phyloP scores from a whole-genome alignment of 2,797 vertebrate species.

The Cynopterus sphinx region DNA sequence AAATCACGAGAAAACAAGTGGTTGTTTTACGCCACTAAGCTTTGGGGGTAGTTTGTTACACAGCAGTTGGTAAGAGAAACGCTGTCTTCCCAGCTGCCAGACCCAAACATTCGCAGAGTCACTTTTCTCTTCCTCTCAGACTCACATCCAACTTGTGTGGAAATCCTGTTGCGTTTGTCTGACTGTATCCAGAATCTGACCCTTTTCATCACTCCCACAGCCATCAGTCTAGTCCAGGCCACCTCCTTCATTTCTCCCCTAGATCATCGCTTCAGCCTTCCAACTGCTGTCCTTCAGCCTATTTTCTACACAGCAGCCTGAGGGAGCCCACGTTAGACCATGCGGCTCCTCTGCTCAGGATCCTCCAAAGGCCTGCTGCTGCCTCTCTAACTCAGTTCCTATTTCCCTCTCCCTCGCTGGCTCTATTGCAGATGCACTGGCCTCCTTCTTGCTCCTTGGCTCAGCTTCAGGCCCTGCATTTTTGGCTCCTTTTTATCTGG shows the following conservation, averaged over 20 bases:
- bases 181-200: neutral
- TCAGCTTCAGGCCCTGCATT: neutral
- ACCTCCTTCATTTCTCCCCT: neutral
- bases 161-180: neutral
- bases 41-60: neutral
- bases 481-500: neutral
- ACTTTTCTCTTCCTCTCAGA: neutral
- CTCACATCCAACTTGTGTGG: neutral
- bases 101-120: neutral
- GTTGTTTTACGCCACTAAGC: neutral
- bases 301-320: neutral
- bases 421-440: neutral
- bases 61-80: neutral
- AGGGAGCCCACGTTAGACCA: neutral
- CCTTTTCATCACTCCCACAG: neutral
- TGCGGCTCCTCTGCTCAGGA: neutral
- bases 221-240: rapidly evolving
- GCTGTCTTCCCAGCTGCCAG: neutral
- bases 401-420: too few species aligned
- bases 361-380: neutral
- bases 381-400: too few species aligned
- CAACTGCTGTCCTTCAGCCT: neutral
- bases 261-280: neutral
- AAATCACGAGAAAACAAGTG: neutral
- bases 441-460: neutral